phyloP scores from a whole-genome alignment of 2,113 vertebrate genomes.

The Barbus barbus region DNA sequence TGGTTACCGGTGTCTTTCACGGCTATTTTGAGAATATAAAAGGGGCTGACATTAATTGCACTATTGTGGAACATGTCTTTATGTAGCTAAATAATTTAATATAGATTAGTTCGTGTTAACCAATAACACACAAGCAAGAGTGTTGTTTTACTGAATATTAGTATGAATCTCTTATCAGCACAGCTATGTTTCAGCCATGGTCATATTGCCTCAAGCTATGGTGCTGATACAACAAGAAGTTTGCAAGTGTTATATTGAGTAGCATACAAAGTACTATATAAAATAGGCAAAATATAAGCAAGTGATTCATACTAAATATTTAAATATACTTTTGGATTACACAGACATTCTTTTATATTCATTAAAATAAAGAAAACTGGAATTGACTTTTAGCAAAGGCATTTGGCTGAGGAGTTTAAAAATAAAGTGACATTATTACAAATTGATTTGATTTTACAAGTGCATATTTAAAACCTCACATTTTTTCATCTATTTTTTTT shows the following conservation, averaged over 20 bases:
- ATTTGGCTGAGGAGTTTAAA: background rate
- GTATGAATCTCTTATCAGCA: background rate
- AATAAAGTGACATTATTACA: background rate
- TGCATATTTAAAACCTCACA: background rate
- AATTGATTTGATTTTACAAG: background rate
- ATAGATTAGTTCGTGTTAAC: background rate
- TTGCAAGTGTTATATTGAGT: too few species aligned
- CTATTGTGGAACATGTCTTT: background rate
- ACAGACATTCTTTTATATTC: background rate
- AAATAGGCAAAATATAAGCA: background rate
- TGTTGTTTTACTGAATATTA: background rate
- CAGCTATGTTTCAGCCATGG: background rate
- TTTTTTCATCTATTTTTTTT: too few species aligned
- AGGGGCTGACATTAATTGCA: background rate
- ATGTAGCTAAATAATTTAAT: background rate
- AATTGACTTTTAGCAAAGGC: background rate
- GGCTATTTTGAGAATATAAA: background rate
- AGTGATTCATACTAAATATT: background rate
- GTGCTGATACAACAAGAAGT: background rate
- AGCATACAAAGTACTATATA: too few species aligned
- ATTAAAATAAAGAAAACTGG: background rate
- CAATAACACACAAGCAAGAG: background rate
- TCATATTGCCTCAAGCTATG: background rate
- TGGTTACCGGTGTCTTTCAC: background rate
- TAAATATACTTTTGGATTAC: background rate